Conservation (phyloP, 2,888 invertebrate species). For the Nephrocerus scutellatus region DNA sequence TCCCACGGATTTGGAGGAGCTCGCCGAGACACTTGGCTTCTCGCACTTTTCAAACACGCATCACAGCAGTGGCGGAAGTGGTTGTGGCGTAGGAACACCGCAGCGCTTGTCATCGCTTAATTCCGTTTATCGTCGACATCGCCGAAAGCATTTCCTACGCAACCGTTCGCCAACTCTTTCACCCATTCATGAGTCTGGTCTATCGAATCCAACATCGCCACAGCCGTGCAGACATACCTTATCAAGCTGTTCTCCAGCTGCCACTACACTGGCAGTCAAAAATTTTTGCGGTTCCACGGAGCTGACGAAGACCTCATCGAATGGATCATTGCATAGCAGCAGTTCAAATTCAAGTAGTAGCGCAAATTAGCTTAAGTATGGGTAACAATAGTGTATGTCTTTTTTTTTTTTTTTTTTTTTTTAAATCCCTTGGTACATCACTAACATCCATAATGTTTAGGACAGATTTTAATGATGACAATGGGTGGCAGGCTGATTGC, state of each 20-base stretch:
- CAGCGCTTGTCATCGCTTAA: conserved; percentile 34
- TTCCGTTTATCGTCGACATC: conserved; percentile 42
- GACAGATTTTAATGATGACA: too few species aligned
- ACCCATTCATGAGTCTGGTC: conserved; percentile 64
- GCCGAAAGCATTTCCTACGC: conserved; percentile 49
- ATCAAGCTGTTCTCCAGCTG: conserved; percentile 36
- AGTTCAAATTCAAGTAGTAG: conserved; percentile 40
- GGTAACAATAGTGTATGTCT: too few species aligned
- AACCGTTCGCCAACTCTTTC: conserved; percentile 55
- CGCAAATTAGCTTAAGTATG: too few species aligned
- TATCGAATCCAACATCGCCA: conserved; percentile 64
- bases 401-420: too few species aligned
- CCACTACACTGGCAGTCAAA: conserved; percentile 34
- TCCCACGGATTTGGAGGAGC: conserved; percentile 50
- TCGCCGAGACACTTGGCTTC: conserved; percentile 53
- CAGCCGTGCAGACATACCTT: conserved; percentile 46
- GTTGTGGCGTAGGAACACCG: conserved; percentile 24
- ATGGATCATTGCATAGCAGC: conserved; percentile 38
- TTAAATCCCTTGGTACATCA: too few species aligned
- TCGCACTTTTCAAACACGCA: conserved; percentile 44
- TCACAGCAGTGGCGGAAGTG: conserved; percentile 29
- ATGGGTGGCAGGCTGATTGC: too few species aligned
- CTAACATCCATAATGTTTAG: too few species aligned
- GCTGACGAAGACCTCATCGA: conserved; percentile 33
- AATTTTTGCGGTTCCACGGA: conserved; percentile 28